phyloP scores from a whole-genome alignment of 2,888 invertebrate genomes.

The Lepidocyrtoides sp. region DNA sequence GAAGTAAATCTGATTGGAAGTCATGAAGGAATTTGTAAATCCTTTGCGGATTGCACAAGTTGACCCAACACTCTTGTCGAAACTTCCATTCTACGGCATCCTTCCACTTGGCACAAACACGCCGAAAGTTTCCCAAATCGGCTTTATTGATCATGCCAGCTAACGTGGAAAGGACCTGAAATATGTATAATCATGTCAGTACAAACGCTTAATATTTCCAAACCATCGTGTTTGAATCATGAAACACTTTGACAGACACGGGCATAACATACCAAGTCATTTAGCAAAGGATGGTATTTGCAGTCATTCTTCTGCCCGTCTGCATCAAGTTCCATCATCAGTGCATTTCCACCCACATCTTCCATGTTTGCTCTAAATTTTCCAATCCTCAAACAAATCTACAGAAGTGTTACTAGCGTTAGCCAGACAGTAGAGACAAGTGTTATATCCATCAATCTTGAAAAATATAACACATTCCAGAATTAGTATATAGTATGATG shows the following conservation, averaged over 20 bases:
- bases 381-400: too few species aligned
- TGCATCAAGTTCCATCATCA: neutral
- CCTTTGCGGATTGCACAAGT: conserved; percentile 39
- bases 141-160: conserved; percentile 19
- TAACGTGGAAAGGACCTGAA: conserved; percentile 52
- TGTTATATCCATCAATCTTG: too few species aligned
- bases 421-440: too few species aligned
- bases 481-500: too few species aligned
- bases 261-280: conserved; percentile 56
- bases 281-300: conserved; percentile 56
- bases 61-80: conserved; percentile 63
- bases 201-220: neutral
- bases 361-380: too few species aligned
- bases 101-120: conserved; percentile 65
- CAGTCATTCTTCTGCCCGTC: neutral
- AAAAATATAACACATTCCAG: too few species aligned
- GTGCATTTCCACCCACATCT: neutral
- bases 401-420: too few species aligned
- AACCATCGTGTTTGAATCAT: neutral
- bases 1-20: conserved; percentile 52
- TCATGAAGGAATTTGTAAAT: conserved; percentile 58
- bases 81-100: conserved; percentile 48
- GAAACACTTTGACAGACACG: too few species aligned
- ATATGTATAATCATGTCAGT: neutral
- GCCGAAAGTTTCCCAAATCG: conserved; percentile 59